Conservation (phyloP, 2,888 invertebrate species). For the Hydroisotoma schaefferi region DNA sequence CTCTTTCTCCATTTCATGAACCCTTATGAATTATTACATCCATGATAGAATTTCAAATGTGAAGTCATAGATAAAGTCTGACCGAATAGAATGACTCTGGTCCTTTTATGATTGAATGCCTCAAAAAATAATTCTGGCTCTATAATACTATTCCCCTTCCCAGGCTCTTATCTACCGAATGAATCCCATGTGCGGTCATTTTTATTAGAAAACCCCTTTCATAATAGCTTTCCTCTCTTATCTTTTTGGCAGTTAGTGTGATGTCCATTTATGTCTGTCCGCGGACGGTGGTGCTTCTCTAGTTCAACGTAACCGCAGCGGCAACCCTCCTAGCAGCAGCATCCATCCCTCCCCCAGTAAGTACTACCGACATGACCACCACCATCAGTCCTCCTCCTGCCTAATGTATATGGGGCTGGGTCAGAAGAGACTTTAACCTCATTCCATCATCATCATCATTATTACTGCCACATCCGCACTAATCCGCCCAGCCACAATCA, state of each 20-base stretch:
- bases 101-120: slow-evolving; percentile 47
- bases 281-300: not conserved
- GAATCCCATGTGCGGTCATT: slow-evolving; percentile 46
- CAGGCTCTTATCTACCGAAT: slow-evolving; percentile 27
- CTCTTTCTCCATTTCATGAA: slow-evolving; percentile 11
- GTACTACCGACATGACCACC: too few relatives aligned
- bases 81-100: slow-evolving; percentile 41
- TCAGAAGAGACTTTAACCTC: slow-evolving; percentile 11
- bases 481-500: slow-evolving; percentile 6
- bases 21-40: slow-evolving; percentile 22
- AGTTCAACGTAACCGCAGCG: not conserved
- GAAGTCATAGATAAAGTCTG: slow-evolving; percentile 46
- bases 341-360: not conserved
- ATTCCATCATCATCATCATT: slow-evolving; percentile 18
- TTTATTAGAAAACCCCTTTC: slow-evolving; percentile 46
- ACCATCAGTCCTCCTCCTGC: too few relatives aligned
- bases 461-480: slow-evolving; percentile 15
- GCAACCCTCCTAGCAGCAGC: not conserved
- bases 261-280: slow-evolving; percentile 35
- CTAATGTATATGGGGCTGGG: not conserved
- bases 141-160: slow-evolving; percentile 34
- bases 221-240: slow-evolving; percentile 45
- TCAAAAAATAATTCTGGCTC: slow-evolving; percentile 40
- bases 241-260: slow-evolving; percentile 48
- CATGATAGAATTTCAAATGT: slow-evolving; percentile 48